Percentiles rank a stretch among this genome's conserved stretches.
phyloP scores from a whole-genome alignment of 2,113 vertebrate genomes.

The Saimiri boliviensis region DNA sequence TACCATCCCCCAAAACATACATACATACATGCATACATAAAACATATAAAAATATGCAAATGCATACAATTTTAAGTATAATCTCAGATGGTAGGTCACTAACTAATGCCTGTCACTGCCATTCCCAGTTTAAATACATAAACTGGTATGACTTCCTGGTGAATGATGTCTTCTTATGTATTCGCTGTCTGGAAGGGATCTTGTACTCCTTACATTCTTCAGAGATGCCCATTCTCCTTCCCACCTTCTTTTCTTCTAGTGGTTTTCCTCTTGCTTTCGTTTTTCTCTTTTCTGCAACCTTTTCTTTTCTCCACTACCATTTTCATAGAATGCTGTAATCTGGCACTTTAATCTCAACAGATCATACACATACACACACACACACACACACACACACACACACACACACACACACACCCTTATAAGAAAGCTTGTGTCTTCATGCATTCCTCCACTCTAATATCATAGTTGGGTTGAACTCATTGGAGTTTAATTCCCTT shows the following conservation, averaged over 20 bases:
- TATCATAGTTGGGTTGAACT: rapidly evolving
- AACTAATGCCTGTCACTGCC: too few species aligned
- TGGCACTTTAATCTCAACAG: neutral
- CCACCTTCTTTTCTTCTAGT: too few species aligned
- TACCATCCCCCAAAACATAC: too few species aligned
- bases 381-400: neutral
- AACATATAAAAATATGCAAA: neutral
- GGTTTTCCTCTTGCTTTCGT: too few species aligned
- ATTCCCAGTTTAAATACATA: too few species aligned
- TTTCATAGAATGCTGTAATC: too few species aligned
- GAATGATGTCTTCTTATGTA: rapidly evolving
- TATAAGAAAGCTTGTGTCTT: neutral
- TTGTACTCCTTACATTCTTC: too few species aligned
- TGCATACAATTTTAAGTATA: neutral
- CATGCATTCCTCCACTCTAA: neutral
- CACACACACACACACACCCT: neutral
- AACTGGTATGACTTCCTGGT: rapidly evolving
- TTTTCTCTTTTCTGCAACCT: too few species aligned
- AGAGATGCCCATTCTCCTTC: too few species aligned
- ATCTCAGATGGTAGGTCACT: neutral
- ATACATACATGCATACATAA: too few species aligned
- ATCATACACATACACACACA: too few species aligned
- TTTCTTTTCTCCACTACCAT: too few species aligned
- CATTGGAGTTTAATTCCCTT: neutral
- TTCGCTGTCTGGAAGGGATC: rapidly evolving